phyloP scores from a whole-genome alignment of 2,797 vertebrate genomes.

The Enteromius anoplus region DNA sequence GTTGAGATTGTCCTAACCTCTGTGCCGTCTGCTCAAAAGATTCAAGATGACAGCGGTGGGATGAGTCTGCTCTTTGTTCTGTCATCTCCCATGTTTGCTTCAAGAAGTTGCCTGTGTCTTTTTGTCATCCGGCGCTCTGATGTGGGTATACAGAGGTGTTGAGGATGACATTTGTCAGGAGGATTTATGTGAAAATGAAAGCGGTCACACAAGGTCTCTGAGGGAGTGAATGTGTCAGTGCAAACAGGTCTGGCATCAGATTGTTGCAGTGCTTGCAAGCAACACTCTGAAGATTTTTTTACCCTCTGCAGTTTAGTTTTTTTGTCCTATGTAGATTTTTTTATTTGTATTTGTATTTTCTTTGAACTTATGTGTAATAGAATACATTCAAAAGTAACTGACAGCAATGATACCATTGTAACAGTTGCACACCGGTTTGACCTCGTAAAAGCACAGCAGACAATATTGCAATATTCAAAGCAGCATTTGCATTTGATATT shows the following conservation, averaged over 20 bases:
- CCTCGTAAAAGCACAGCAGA: not conserved
- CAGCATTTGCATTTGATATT: not conserved
- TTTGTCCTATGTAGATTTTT: not conserved
- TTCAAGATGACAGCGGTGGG: conserved; percentile 45
- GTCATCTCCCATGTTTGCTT: conserved; percentile 30
- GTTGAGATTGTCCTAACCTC: conserved; percentile 25
- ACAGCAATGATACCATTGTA: not conserved
- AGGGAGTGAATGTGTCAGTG: conserved; percentile 19
- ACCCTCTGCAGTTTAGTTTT: not conserved
- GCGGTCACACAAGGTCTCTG: conserved; percentile 15
- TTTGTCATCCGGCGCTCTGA: conserved; percentile 22
- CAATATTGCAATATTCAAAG: not conserved
- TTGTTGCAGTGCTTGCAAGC: not conserved
- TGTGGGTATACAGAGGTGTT: conserved; percentile 48
- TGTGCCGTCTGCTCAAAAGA: conserved; percentile 6
- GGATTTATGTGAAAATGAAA: conserved; percentile 40
- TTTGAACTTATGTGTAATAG: no score
- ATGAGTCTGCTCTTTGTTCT: conserved; percentile 41
- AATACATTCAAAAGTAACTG: not conserved
- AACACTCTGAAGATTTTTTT: not conserved
- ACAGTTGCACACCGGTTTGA: not conserved
- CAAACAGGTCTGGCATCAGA: conserved; percentile 1
- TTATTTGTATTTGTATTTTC: not conserved
- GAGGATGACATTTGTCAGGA: conserved; percentile 44
- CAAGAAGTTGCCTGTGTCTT: conserved; percentile 28